Conservation (phyloP, 2,797 vertebrate species). For the Geotrypetes seraphini region DNA sequence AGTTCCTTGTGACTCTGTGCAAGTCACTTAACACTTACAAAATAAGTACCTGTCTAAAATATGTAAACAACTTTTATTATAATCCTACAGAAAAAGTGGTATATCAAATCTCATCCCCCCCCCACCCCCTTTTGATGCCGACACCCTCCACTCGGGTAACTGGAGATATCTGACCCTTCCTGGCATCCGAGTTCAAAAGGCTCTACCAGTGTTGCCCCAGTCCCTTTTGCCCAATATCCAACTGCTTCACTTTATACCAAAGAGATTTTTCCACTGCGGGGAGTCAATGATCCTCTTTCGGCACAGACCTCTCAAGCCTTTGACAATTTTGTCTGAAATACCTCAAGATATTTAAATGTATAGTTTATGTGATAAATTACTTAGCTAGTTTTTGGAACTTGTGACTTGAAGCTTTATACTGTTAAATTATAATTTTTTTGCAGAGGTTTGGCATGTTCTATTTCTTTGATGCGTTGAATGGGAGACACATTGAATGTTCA, state of each 20-base stretch:
- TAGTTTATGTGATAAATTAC: conserved; percentile 97
- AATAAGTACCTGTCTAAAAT: too few relatives aligned
- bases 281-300: conserved; percentile 22
- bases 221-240: conserved; percentile 9
- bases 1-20: too few relatives aligned
- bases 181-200: too few relatives aligned
- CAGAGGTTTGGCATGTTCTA: conserved; percentile 56
- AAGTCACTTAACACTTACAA: too few relatives aligned
- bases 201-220: not conserved
- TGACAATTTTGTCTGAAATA: conserved; percentile 99
- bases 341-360: conserved; percentile 99
- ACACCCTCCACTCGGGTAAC: too few relatives aligned
- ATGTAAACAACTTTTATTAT: too few relatives aligned
- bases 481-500: conserved; percentile 92
- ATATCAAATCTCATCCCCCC: too few relatives aligned
- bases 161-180: too few relatives aligned
- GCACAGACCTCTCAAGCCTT: conserved; percentile 83
- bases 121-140: too few relatives aligned
- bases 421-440: conserved; percentile 84
- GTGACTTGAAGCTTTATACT: conserved; percentile 99
- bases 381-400: conserved; percentile 98
- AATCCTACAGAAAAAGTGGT: too few relatives aligned
- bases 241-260: conserved; percentile 38
- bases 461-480: conserved; percentile 54
- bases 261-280: conserved; percentile 32